Percentiles rank a stretch among this genome's conserved stretches.
Conservation (phyloP, 1,140 invertebrate species). For the Euglossa dilemma region DNA sequence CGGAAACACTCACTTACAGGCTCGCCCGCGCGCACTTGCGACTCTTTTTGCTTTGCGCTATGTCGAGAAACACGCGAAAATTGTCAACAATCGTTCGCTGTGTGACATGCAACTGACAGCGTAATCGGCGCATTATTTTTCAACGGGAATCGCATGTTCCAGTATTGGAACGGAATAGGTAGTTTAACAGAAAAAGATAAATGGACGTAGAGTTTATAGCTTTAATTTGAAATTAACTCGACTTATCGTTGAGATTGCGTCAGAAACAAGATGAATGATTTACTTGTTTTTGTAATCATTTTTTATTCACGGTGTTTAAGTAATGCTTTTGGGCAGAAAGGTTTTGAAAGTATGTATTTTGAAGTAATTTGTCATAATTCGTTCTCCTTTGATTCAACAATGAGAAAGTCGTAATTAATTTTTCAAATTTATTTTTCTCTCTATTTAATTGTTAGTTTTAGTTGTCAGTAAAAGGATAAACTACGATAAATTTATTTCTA, state of each 20-base stretch:
- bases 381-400: neutral
- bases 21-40: neutral
- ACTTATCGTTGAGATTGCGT: no score
- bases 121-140: neutral
- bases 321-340: no score
- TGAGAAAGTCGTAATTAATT: neutral
- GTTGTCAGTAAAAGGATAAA: no score
- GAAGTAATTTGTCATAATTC: neutral
- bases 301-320: no score
- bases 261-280: no score
- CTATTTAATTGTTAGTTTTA: neutral
- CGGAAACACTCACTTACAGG: slow-evolving; percentile 31
- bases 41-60: neutral
- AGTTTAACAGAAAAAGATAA: neutral
- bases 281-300: no score
- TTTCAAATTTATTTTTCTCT: neutral
- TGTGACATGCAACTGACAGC: neutral
- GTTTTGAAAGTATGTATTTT: no score
- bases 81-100: neutral
- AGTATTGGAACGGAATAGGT: neutral
- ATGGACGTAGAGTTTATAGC: neutral
- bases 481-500: neutral
- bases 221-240: neutral
- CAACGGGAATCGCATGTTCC: neutral
- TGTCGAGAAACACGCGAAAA: neutral